A percentile compares a stretch with the other conserved stretches of the same genome.
phyloP scores from a whole-genome alignment of 2,113 vertebrate genomes.

The Lophotis ruficrista region DNA sequence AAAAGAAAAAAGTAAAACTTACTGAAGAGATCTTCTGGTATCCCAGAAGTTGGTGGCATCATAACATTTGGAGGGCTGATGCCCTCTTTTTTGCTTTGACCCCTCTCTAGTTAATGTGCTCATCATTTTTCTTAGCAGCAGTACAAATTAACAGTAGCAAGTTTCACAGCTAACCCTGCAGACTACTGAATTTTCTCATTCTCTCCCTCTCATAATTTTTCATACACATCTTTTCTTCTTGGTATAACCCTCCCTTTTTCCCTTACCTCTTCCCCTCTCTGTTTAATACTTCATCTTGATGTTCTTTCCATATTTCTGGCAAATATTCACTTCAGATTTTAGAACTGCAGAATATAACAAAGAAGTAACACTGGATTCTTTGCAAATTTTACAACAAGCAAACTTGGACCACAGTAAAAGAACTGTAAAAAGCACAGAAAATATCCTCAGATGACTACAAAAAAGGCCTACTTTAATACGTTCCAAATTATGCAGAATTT shows the following conservation, averaged over 20 bases:
- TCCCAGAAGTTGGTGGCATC: neutral
- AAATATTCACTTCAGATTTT: conserved; percentile 1
- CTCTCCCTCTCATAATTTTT: neutral
- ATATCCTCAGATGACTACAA: neutral
- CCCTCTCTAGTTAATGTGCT: neutral
- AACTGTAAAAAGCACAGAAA: neutral
- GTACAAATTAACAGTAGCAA: neutral
- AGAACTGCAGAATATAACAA: neutral
- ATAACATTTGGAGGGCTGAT: neutral
- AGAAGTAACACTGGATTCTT: neutral
- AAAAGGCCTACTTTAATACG: neutral
- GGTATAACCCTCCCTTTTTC: neutral
- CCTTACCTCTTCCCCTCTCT: neutral
- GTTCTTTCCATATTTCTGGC: neutral
- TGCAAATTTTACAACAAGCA: neutral
- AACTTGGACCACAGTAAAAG: neutral
- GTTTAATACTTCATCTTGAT: neutral
- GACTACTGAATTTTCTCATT: neutral
- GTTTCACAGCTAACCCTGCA: neutral
- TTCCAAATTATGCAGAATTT: neutral
- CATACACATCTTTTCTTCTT: neutral
- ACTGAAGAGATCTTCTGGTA: neutral
- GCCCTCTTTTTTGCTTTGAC: neutral
- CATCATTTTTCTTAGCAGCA: neutral
- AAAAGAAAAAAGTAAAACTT: neutral